Evolutionary conservation across 1,140 invertebrate genomes (phyloP).

Genomic region (Pollicipes pollicipes): DNA sequence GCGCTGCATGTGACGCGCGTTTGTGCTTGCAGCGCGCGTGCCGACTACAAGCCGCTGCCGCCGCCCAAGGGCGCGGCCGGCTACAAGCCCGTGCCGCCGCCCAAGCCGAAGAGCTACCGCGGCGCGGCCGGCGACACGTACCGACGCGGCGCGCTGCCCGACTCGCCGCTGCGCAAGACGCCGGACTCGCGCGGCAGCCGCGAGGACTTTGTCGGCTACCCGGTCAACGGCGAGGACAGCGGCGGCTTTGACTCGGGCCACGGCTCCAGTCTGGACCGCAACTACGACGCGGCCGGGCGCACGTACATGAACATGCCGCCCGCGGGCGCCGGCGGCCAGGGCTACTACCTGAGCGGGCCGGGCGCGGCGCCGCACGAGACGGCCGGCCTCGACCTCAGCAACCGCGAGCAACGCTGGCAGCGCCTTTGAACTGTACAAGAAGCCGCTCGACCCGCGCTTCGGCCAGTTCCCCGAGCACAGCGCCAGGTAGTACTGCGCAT

Average conservation of each 20-base stretch:
- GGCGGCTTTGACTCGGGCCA: slow-evolving; percentile 31
- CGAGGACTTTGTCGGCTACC: slow-evolving; percentile 20
- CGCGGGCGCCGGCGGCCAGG: slow-evolving; percentile 17
- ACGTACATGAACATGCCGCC: not conserved
- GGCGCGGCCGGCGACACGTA: no score
- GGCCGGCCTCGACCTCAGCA: slow-evolving; percentile 49
- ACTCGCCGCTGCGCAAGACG: slow-evolving; percentile 12
- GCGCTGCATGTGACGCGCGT: not conserved
- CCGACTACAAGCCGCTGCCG: slow-evolving; percentile 27
- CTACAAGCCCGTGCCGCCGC: slow-evolving; percentile 75
- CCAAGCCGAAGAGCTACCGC: slow-evolving; percentile 71
- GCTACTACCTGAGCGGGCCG: slow-evolving; percentile 42
- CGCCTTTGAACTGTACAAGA: slow-evolving; percentile 84
- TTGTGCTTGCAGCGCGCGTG: not conserved
- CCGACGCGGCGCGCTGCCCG: slow-evolving; percentile 7
- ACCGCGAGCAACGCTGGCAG: slow-evolving; percentile 75
- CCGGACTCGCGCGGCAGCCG: slow-evolving; percentile 11
- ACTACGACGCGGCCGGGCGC: slow-evolving; percentile 22
- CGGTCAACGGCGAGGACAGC: slow-evolving; percentile 20
- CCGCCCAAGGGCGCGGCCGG: slow-evolving; percentile 32
- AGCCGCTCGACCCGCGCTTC: slow-evolving; percentile 38
- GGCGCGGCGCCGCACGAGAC: slow-evolving; percentile 22
- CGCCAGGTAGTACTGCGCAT: slow-evolving; percentile 1
- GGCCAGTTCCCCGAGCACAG: not conserved
- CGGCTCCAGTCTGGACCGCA: slow-evolving; percentile 31